Evolutionary conservation across 1,140 invertebrate genomes (phyloP).

Genomic region (Apis cerana): DNA sequence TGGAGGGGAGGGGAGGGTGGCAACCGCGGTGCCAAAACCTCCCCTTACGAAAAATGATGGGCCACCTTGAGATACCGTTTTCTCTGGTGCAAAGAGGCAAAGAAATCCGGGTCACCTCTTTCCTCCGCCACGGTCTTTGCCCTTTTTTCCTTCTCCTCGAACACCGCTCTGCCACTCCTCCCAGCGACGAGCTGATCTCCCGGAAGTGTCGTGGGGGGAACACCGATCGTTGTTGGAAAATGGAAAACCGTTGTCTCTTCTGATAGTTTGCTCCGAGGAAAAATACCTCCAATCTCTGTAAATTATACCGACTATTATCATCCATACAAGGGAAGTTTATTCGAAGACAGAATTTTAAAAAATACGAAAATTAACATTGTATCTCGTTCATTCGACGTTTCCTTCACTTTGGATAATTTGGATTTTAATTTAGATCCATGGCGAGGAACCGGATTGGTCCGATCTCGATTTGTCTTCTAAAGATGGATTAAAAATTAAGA

Average conservation of each 20-base stretch:
- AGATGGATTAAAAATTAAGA: too few relatives aligned
- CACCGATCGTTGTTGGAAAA: conserved; percentile 13
- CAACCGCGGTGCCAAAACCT: conserved; percentile 58
- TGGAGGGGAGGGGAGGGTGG: conserved; percentile 29
- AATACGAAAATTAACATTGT: too few relatives aligned
- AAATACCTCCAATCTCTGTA: background rate
- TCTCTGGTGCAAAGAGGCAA: conserved; percentile 16
- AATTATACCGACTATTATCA: too few relatives aligned
- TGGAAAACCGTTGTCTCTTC: conserved; percentile 10
- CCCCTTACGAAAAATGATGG: conserved; percentile 50
- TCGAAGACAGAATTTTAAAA: too few relatives aligned
- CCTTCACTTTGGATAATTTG: too few relatives aligned
- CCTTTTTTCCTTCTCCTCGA: conserved; percentile 24
- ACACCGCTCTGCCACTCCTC: background rate
- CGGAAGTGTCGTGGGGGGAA: conserved; percentile 17
- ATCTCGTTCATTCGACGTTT: too few relatives aligned
- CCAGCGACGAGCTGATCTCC: conserved; percentile 28
- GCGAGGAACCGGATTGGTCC: background rate
- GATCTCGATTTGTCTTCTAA: background rate
- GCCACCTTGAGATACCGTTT: conserved; percentile 41
- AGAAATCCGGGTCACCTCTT: conserved; percentile 48
- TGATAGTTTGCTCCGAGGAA: background rate
- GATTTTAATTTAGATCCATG: too few relatives aligned
- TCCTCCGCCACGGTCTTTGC: conserved; percentile 62
- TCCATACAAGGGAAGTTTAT: too few relatives aligned